phyloP scores from a whole-genome alignment of 2,113 vertebrate genomes.

The Rhabdornis inornatus region DNA sequence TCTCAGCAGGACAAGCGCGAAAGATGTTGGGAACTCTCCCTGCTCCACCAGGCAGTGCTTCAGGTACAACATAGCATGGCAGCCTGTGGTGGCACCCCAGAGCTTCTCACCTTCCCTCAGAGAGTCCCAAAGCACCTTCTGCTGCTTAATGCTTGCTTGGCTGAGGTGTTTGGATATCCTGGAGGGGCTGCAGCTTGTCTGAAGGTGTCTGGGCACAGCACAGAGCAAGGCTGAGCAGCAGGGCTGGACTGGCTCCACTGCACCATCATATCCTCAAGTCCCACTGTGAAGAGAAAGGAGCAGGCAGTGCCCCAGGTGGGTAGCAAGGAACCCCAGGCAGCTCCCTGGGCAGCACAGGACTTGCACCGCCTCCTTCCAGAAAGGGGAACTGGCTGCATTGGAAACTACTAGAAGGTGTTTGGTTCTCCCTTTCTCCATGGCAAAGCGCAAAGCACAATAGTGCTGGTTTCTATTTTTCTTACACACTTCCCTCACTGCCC shows the following conservation, averaged over 20 bases:
- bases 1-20: neutral
- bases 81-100: neutral
- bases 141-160: neutral
- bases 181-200: neutral
- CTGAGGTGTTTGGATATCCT: accelerated
- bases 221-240: neutral
- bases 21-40: neutral
- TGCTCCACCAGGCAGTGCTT: neutral
- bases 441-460: neutral
- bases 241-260: constrained; percentile 45
- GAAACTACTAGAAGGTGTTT: neutral
- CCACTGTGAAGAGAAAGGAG: constrained; percentile 66
- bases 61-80: neutral
- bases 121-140: neutral
- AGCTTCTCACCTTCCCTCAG: neutral
- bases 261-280: constrained; percentile 69
- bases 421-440: neutral
- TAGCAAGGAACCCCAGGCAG: neutral
- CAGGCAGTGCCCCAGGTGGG: accelerated
- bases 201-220: neutral
- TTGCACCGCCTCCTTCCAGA: accelerated
- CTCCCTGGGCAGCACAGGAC: accelerated
- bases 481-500: neutral
- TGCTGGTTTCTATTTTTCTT: neutral
- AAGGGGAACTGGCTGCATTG: neutral